Evolutionary conservation across 2,888 invertebrate genomes (phyloP).

Genomic region (Ecliptopera silaceata): DNA sequence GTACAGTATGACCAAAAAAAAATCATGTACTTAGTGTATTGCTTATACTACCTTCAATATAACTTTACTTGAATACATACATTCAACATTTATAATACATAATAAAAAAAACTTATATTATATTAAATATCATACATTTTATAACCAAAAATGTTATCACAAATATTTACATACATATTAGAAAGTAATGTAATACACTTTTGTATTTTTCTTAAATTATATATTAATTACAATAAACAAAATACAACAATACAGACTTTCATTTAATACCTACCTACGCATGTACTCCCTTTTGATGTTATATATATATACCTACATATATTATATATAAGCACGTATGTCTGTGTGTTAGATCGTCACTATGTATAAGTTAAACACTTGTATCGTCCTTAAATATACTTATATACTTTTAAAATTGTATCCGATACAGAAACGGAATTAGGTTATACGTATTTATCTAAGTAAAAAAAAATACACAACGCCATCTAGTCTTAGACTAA

Average conservation of each 20-base stretch:
- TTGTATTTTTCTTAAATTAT: conserved; percentile 10
- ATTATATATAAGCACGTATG: conserved; percentile 8
- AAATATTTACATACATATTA: neutral
- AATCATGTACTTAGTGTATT: neutral
- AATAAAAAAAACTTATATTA: neutral
- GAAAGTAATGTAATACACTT: conserved; percentile 3
- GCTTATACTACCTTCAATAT: neutral
- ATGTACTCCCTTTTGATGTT: conserved; percentile 31
- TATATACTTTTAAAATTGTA: neutral
- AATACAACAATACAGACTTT: conserved; percentile 36
- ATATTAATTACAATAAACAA: conserved; percentile 31
- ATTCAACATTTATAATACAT: neutral
- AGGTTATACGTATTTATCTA: no score
- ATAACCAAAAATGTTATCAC: neutral
- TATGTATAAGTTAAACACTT: neutral
- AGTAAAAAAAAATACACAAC: no score
- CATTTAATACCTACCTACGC: conserved; percentile 32
- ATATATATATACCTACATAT: no score
- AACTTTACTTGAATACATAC: conserved; percentile 4
- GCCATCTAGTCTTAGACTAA: no score
- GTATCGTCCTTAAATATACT: neutral
- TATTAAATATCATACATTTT: neutral
- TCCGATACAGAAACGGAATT: no score
- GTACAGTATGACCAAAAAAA: neutral
- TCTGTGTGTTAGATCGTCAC: neutral